A percentile compares a stretch with the other conserved stretches of the same genome.
Conservation (phyloP, 2,113 vertebrate genomes). For the Campylomormyrus numenius region DNA sequence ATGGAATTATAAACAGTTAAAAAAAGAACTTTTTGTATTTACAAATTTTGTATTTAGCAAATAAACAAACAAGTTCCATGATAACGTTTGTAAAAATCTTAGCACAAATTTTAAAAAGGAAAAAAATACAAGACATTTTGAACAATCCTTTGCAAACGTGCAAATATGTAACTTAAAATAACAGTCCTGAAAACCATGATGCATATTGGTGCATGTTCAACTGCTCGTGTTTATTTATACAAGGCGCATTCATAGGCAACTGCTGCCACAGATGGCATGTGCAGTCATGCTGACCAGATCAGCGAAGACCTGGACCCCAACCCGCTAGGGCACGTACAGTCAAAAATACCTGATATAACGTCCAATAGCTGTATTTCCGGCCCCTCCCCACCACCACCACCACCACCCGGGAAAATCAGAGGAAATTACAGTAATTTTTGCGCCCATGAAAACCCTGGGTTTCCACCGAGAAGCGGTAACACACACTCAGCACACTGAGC, state of each 20-base stretch:
- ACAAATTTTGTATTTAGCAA: neutral
- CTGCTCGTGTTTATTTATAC: neutral
- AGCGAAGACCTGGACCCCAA: neutral
- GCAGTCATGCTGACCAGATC: constrained; percentile 7
- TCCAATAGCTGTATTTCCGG: neutral
- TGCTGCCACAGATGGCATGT: constrained; percentile 15
- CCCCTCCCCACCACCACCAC: neutral
- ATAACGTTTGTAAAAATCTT: neutral
- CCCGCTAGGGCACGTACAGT: constrained; percentile 3
- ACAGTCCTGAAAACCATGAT: neutral
- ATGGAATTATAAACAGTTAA: constrained; percentile 5
- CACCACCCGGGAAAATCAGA: neutral
- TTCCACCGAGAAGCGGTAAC: neutral
- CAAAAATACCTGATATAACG: neutral
- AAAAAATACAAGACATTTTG: neutral
- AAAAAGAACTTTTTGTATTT: neutral
- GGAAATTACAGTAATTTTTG: neutral
- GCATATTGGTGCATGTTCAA: neutral
- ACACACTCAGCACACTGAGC: neutral
- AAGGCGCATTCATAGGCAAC: neutral
- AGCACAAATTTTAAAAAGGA: neutral
- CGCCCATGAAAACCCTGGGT: neutral
- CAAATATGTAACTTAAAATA: neutral
- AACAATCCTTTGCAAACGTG: neutral
- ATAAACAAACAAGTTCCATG: neutral